A percentile compares a stretch with the other conserved stretches of the same genome.
Conservation (phyloP, 2,113 vertebrate genomes). For the Trinectes maculatus region DNA sequence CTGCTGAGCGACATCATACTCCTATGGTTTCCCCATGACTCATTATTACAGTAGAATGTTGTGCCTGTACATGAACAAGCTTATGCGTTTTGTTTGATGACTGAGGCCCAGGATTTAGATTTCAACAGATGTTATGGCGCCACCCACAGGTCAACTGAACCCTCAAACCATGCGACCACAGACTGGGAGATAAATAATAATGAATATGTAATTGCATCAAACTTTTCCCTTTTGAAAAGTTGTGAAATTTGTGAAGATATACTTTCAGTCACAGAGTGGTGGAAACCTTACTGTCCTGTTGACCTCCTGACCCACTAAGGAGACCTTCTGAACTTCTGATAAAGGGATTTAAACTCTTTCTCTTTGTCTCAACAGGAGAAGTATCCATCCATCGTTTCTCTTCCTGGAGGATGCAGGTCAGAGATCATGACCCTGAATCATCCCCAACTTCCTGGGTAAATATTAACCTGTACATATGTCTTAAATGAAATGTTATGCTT, state of each 20-base stretch:
- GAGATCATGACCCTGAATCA: conserved; percentile 67
- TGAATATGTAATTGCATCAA: too few species aligned
- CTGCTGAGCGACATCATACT: conserved; percentile 8
- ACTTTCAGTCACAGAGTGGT: too few species aligned
- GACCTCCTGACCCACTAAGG: too few species aligned
- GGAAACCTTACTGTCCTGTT: too few species aligned
- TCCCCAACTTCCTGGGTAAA: conserved; percentile 68
- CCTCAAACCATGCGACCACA: too few species aligned
- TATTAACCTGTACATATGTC: neutral
- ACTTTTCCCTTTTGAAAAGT: too few species aligned
- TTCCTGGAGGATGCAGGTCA: conserved; percentile 63
- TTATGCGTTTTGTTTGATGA: neutral
- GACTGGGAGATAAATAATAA: too few species aligned
- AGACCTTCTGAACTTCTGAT: neutral
- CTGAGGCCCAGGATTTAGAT: neutral
- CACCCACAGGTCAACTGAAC: conserved; percentile 16
- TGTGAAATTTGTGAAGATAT: too few species aligned
- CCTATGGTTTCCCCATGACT: conserved; percentile 6
- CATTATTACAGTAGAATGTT: neutral
- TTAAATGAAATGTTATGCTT: too few species aligned
- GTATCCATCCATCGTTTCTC: conserved; percentile 46
- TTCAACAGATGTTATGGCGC: conserved; percentile 22
- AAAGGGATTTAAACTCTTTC: neutral
- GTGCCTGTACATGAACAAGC: neutral
- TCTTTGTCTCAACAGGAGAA: conserved; percentile 44